A percentile compares a stretch with the other conserved stretches of the same genome.
phyloP scores from a whole-genome alignment of 1,140 invertebrate genomes.

The Sarcophaga peregrina region DNA sequence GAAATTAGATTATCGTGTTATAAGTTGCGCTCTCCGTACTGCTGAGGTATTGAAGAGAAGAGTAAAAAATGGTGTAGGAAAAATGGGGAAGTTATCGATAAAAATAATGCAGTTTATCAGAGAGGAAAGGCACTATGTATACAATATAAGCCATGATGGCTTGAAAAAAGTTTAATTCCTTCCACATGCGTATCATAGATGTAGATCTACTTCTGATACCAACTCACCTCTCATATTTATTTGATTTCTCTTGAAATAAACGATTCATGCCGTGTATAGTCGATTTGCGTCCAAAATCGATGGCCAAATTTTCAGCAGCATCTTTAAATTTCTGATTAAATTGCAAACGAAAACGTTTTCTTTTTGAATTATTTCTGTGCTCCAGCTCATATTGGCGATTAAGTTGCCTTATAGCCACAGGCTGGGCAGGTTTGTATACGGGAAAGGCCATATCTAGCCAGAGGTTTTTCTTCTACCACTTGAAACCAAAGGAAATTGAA shows the following conservation, averaged over 20 bases:
- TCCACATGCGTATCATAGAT: too few relatives aligned
- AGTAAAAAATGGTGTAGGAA: too few relatives aligned
- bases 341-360: neutral
- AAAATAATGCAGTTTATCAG: too few relatives aligned
- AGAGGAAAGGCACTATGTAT: too few relatives aligned
- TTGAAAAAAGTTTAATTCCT: too few relatives aligned
- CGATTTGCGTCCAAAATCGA: constrained; percentile 47
- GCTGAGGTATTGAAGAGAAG: too few relatives aligned
- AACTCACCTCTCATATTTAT: constrained; percentile 54
- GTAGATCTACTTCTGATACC: neutral
- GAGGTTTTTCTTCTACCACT: neutral
- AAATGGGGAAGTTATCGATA: too few relatives aligned
- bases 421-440: constrained; percentile 34
- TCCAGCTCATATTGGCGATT: constrained; percentile 12
- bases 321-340: too few relatives aligned
- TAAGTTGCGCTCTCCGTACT: too few relatives aligned
- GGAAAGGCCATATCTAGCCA: neutral
- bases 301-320: neutral
- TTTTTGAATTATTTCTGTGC: neutral
- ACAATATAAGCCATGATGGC: too few relatives aligned
- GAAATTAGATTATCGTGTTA: too few relatives aligned
- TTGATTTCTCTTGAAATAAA: constrained; percentile 51
- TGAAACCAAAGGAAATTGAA: too few relatives aligned
- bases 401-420: neutral
- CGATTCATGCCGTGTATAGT: constrained; percentile 60